Conservation (phyloP, 2,113 vertebrate genomes). For the Irena cyanogastra region DNA sequence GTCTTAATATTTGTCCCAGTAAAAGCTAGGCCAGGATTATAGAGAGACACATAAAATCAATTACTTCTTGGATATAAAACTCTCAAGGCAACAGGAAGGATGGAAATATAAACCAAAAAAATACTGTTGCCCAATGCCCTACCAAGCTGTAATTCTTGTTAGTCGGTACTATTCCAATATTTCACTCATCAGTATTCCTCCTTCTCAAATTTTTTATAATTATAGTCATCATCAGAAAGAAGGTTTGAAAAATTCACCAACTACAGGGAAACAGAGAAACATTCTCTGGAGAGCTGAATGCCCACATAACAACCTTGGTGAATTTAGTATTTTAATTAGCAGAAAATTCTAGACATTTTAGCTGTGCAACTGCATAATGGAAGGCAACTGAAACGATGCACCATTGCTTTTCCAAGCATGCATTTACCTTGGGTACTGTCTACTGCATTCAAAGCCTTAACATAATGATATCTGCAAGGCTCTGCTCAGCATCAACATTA, state of each 20-base stretch:
- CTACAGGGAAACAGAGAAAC: slow-evolving; percentile 20
- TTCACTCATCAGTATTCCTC: slow-evolving; percentile 56
- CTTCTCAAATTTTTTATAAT: slow-evolving; percentile 60
- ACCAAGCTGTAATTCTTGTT: not conserved
- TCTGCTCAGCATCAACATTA: not conserved
- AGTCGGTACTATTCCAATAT: not conserved
- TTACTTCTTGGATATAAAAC: not conserved
- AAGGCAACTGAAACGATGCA: not conserved
- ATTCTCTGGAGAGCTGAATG: slow-evolving; percentile 6
- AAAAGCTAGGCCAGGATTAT: not conserved
- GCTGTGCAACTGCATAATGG: not conserved
- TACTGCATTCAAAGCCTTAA: not conserved
- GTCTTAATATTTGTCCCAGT: not conserved
- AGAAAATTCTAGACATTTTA: slow-evolving; percentile 35
- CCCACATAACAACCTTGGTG: slow-evolving; percentile 18
- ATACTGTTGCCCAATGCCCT: not conserved
- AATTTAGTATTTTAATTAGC: slow-evolving; percentile 4
- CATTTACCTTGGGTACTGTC: not conserved
- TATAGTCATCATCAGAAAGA: slow-evolving; percentile 45
- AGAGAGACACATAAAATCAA: not conserved
- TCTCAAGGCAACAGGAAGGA: not conserved
- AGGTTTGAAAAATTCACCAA: slow-evolving; percentile 39
- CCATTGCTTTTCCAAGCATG: not conserved
- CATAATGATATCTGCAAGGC: not conserved
- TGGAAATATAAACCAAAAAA: not conserved